Evolutionary conservation across 1,140 invertebrate genomes (phyloP), one percentile per base, ranked within the genome.

Genomic region (Battus philenor): DNA sequence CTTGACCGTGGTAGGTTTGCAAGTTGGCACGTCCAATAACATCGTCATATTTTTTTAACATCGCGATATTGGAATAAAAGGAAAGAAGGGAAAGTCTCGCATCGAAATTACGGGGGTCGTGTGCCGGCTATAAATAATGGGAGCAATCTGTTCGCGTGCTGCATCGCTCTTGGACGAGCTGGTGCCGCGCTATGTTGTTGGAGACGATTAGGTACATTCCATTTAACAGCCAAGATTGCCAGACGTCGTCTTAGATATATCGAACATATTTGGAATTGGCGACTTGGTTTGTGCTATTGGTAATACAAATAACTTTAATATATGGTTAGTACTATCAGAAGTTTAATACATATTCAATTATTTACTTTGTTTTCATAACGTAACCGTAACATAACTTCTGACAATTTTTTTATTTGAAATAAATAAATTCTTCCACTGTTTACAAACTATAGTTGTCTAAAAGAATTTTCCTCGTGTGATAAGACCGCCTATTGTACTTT

Each of bases 41-140:
- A 78, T 68, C 74, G 68, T 83, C 68, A 79, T 79, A 84, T 80
- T 84, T 79, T 77, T 80, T 76, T 68, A 78, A 71, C 64, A 68
- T 69, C 65, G 68, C 68, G 60, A 83, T 69, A 80, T 77, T 76
- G 72, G 70, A 61, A 72, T 69, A 68, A 65, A 73, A 62, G 68
- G 68, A 57, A 61, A 58, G 56, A 68, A 71, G 75, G 71, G 74
- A 72, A 69, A 71, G 64, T 65, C 70, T 50, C 59, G 61, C 50
- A 60, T 71, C 58, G 63, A 71, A 80, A 83, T 80, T 76, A 68
- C 68, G 34, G 47, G 79, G 77, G 69, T 73, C 63, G 57, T 58
- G 64, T 59, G 53, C 59, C 64, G 33, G 50, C 57, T 59, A 76
- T 84, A 84, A 84, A 84, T 84, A 79, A 81, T 79, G 67, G 52